Percentiles rank a stretch among this genome's conserved stretches.
phyloP scores from a whole-genome alignment of 23 tunicate genomes.

The Trididemnum nubilum region DNA sequence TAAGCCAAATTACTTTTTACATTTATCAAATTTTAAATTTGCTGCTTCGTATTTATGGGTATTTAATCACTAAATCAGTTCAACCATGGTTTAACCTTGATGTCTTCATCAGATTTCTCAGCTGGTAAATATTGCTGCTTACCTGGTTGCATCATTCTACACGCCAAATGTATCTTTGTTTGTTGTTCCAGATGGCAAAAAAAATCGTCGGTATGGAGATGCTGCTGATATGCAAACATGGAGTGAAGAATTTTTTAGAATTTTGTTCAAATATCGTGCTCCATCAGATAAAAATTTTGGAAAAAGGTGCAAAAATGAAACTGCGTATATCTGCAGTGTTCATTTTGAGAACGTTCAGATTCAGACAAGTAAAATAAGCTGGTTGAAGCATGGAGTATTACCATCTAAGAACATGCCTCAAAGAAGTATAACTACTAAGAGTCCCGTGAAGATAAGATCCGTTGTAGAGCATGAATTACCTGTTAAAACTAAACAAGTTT shows the following conservation, averaged over 20 bases:
- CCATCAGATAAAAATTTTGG: background rate
- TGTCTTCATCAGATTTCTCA: background rate
- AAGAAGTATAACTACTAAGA: background rate
- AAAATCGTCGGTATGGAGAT: constrained; percentile 1
- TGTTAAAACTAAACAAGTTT: background rate
- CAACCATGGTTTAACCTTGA: background rate
- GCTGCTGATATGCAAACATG: constrained; percentile 1
- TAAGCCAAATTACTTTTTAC: background rate
- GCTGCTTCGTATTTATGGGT: background rate
- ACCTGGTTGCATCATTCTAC: constrained; percentile 14
- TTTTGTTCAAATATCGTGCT: background rate
- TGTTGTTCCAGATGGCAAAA: background rate
- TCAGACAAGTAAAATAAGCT: background rate
- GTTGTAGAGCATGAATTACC: background rate
- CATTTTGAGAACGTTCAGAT: background rate
- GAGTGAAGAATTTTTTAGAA: background rate
- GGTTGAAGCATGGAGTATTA: background rate
- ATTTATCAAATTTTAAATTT: background rate
- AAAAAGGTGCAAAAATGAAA: background rate
- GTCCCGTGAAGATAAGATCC: background rate
- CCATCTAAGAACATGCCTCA: background rate
- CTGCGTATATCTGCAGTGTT: background rate
- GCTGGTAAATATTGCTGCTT: constrained; percentile 18
- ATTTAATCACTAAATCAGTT: background rate
- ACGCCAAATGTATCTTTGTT: background rate